These are phyloP conservation scores for Xiphophorus birchmanni DNA, from an alignment of 2,797 vertebrate species.

Conservation along the genomic window DNA sequence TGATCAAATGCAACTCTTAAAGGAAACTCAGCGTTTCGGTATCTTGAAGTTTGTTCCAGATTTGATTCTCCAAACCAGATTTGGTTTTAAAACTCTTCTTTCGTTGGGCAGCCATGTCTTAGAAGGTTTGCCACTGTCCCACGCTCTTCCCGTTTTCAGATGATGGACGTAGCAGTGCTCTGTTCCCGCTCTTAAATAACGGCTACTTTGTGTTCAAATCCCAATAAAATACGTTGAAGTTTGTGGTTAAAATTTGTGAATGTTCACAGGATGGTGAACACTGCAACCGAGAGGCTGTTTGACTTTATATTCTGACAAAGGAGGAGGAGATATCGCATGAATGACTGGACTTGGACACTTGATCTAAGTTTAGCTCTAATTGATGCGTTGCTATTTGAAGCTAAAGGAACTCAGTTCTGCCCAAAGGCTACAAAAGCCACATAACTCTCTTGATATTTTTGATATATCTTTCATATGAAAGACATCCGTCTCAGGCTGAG, in stretches of 20 bases:
- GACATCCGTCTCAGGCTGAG: conserved; percentile 36
- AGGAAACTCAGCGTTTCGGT: too few species aligned
- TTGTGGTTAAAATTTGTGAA: neutral
- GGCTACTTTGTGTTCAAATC: neutral
- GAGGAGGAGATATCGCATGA: conserved; percentile 2
- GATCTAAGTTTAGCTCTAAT: conserved; percentile 26
- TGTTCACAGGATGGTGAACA: neutral
- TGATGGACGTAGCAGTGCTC: neutral
- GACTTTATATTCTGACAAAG: conserved; percentile 13
- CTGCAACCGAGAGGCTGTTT: neutral
- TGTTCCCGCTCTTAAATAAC: neutral
- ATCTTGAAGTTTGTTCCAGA: too few species aligned
- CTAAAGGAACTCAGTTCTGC: conserved; percentile 25
- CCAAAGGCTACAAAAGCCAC: conserved; percentile 22
- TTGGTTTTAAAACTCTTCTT: neutral
- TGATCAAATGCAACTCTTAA: too few species aligned
- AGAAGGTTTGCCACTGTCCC: neutral
- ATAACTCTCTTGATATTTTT: conserved; percentile 1
- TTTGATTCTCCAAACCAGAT: too few species aligned
- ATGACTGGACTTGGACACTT: conserved; percentile 13
- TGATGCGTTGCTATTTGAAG: conserved; percentile 15
- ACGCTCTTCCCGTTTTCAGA: neutral
- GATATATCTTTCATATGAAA: conserved; percentile 36
- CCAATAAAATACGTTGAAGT: neutral
- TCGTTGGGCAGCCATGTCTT: neutral